Evolutionary conservation across 1,140 invertebrate species (phyloP).

Genomic region (Philopotamus ludificatus): DNA sequence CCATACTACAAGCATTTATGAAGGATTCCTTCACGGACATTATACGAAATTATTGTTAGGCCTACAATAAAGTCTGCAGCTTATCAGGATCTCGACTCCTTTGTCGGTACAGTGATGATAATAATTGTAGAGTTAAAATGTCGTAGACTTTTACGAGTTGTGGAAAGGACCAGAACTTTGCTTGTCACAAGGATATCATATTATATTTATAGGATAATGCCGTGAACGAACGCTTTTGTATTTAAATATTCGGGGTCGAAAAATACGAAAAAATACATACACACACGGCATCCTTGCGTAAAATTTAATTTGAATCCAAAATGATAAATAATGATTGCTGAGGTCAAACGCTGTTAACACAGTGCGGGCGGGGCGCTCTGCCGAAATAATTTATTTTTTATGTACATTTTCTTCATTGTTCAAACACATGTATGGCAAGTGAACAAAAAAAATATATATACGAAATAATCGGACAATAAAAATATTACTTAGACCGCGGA

Average conservation of each 20-base stretch:
- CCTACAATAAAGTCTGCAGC: slow-evolving; percentile 14
- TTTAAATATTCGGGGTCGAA: no score
- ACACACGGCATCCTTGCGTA: no score
- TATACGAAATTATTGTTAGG: slow-evolving; percentile 1
- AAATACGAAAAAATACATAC: no score
- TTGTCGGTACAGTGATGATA: slow-evolving; percentile 22
- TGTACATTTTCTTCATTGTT: not conserved
- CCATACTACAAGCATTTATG: no score
- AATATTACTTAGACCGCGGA: slow-evolving; percentile 31
- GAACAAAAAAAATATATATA: slow-evolving; percentile 1
- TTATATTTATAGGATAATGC: no score
- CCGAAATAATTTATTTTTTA: slow-evolving; percentile 27
- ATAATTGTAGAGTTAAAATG: slow-evolving; percentile 15
- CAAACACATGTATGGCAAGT: not conserved
- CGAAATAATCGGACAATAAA: slow-evolving; percentile 21
- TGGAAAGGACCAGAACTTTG: slow-evolving; percentile 9
- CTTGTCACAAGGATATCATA: not conserved
- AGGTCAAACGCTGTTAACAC: slow-evolving; percentile 24
- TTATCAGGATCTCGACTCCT: slow-evolving; percentile 22
- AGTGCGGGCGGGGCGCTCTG: not conserved
- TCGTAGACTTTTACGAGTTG: slow-evolving; percentile 19
- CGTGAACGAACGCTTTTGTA: no score
- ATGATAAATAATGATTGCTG: no score
- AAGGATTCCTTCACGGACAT: slow-evolving; percentile 22
- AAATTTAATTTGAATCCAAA: no score